Evolutionary conservation across 2,797 vertebrate genomes (phyloP).

Genomic region (Spheniscus humboldti): DNA sequence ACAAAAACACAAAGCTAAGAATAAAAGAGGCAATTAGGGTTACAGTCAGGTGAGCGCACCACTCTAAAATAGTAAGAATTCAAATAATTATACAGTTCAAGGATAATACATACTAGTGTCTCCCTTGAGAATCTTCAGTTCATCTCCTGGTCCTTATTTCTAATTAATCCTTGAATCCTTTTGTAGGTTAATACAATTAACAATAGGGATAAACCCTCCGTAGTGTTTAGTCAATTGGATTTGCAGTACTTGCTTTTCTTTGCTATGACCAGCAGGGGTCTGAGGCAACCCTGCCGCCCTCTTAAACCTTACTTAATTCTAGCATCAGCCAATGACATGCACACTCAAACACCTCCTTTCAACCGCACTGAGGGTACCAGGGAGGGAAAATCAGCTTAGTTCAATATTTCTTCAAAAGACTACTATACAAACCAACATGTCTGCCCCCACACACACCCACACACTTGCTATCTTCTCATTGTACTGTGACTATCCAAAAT

Average conservation of each 20-base stretch:
- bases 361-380: background rate
- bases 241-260: background rate
- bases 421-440: background rate
- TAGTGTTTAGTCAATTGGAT: background rate
- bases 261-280: background rate
- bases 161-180: constrained; percentile 51
- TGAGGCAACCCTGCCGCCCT: background rate
- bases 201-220: background rate
- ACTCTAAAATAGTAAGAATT: constrained; percentile 33
- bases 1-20: background rate
- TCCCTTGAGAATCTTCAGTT: constrained; percentile 46
- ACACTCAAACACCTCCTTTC: background rate
- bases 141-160: constrained; percentile 35
- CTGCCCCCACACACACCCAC: background rate
- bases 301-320: background rate
- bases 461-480: background rate
- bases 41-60: constrained; percentile 9
- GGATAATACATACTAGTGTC: background rate
- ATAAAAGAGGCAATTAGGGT: constrained; percentile 36
- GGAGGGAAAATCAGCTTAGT: background rate
- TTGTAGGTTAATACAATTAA: constrained; percentile 51
- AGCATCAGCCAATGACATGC: background rate
- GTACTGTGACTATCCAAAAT: background rate
- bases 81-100: constrained; percentile 41
- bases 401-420: background rate